Percentiles rank a stretch among this genome's conserved stretches.
Conservation (phyloP, 2,888 invertebrate species). For the Lypha dubia region DNA sequence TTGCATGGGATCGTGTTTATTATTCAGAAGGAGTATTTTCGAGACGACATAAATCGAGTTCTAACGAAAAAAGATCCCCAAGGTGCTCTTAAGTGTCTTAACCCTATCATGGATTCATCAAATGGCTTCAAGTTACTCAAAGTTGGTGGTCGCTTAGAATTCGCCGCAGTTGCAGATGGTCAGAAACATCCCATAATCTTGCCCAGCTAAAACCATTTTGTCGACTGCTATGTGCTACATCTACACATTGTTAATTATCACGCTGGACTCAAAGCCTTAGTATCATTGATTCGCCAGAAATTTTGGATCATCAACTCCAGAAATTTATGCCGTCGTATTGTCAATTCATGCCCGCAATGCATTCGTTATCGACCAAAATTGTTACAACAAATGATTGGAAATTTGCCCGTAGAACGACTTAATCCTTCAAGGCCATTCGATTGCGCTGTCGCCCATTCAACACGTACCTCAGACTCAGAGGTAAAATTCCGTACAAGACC, state of each 20-base stretch:
- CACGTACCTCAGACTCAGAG: no score
- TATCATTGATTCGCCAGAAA: no score
- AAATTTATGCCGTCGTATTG: not conserved
- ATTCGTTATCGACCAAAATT: slow-evolving; percentile 4
- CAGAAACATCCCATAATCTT: no score
- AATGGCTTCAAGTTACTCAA: slow-evolving; percentile 56
- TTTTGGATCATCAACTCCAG: not conserved
- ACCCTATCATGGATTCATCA: slow-evolving; percentile 53
- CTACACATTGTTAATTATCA: no score
- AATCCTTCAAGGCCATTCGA: not conserved
- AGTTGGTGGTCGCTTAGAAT: slow-evolving; percentile 62
- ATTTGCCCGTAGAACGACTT: slow-evolving; percentile 6
- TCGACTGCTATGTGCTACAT: slow-evolving; percentile 33
- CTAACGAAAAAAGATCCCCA: slow-evolving; percentile 17
- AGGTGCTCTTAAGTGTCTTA: slow-evolving; percentile 58
- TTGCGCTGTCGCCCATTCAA: not conserved
- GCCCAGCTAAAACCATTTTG: slow-evolving; percentile 40
- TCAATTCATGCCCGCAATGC: slow-evolving; percentile 54
- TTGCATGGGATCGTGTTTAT: slow-evolving; percentile 19
- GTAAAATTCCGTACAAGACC: no score
- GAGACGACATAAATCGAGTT: slow-evolving; percentile 35
- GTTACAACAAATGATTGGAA: slow-evolving; percentile 31
- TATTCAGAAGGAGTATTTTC: slow-evolving; percentile 38
- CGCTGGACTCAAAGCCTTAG: no score
- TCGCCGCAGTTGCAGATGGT: slow-evolving; percentile 24